Conservation (phyloP, 1,140 invertebrate genomes). For the Papilio helenus region DNA sequence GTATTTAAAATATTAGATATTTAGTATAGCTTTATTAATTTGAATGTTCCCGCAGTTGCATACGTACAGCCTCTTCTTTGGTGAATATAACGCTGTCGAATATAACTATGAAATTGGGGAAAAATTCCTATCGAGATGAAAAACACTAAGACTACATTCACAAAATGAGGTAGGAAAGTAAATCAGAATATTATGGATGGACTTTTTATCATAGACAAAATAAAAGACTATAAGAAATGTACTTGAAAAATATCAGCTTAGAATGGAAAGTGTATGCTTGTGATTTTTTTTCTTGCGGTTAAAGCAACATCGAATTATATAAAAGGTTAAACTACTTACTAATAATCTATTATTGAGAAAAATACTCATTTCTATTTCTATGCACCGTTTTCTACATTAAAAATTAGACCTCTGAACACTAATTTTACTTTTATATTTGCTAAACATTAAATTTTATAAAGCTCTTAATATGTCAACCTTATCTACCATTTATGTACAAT, state of each 20-base stretch:
- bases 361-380: conserved; percentile 25
- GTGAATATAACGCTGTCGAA: conserved; percentile 68
- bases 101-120: conserved; percentile 54
- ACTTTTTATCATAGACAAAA: conserved; percentile 52
- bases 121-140: conserved; percentile 54
- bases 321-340: not conserved
- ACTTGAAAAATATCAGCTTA: conserved; percentile 42
- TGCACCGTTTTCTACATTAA: conserved; percentile 37
- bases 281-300: not conserved
- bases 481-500: conserved; percentile 39
- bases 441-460: conserved; percentile 48
- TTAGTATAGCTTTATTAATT: conserved; percentile 44
- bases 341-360: conserved; percentile 21
- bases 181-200: conserved; percentile 73
- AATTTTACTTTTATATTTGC: conserved; percentile 18
- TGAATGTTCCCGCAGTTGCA: conserved; percentile 49
- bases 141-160: conserved; percentile 71
- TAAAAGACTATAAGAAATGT: conserved; percentile 36
- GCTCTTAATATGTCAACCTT: conserved; percentile 50
- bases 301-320: conserved; percentile 19
- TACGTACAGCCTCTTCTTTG: conserved; percentile 78
- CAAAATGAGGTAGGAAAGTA: conserved; percentile 80
- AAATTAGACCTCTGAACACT: conserved; percentile 29
- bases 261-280: conserved; percentile 34
- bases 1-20: conserved; percentile 27